Base-by-base conservation (phyloP, 1,140 invertebrate genomes). In the Tetramorium simillimum region DNA sequence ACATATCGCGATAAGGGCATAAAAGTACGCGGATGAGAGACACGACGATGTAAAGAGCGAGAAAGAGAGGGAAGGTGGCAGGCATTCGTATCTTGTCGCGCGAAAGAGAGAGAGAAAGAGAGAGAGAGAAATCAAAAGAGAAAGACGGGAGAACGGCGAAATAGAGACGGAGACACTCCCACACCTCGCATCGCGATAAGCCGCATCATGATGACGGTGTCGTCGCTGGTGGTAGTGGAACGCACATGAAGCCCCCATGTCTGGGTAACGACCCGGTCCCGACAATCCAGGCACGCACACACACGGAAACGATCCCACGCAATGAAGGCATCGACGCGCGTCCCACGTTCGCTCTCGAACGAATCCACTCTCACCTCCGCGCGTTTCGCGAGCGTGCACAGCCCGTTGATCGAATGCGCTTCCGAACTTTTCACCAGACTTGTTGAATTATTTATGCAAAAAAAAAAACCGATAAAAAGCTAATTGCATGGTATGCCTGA, bases 331-430 rank as follows among this genome's bases (percentile, higher is more conserved):
- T 88, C 90, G 85, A 93, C 87, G 63, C 49, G 86, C 93, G 88
- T 92, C 94, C 93, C 93, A 94, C 94, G 92, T 93, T 89, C 89
- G 88, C 88, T 90, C 92, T 86, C 90, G 89, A 90, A 91, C 91
- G 91, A 88, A 88, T 80, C 90, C 88, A 88, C 91, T 88, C 80
- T 81, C 86, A 60, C 69, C 62, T 86, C 73, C 85, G 56, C 87
- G 72, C 88, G 40, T 85, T 84, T 90, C 86, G 88, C 92, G 90
- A 82, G 53, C 51, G 18, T 80, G 86, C 43, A 3, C 33, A 40
- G 16, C n/a, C 37, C 82, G 70, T 37, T 33, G 82, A 72, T 82
- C 65, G 51, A 70, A 43, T 24, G 51, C 67, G 40, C 76, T 80
- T 70, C 72, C 89, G 81, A 63, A 49, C 43, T 58, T 72, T 78